Conservation (phyloP, 2,113 vertebrate species). For the Carassius carassius region DNA sequence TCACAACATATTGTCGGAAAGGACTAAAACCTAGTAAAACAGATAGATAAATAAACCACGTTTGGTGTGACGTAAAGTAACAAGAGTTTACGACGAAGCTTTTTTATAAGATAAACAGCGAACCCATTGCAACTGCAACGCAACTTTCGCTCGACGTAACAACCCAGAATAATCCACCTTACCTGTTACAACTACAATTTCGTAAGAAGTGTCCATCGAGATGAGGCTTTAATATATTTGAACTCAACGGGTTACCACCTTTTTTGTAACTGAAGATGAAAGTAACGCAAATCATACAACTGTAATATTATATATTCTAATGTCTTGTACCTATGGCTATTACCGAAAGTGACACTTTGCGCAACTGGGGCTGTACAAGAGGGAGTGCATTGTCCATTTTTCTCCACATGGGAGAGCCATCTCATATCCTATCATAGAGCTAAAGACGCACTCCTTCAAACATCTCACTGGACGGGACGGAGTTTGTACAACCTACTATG, state of each 20-base stretch:
- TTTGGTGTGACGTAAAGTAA: background rate
- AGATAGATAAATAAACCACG: slow-evolving; percentile 2
- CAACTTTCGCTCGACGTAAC: background rate
- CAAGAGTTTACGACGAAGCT: no score
- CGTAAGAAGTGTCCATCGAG: slow-evolving; percentile 44
- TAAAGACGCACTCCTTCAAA: background rate
- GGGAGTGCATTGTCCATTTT: slow-evolving; percentile 14
- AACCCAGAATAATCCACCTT: background rate
- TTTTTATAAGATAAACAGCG: background rate
- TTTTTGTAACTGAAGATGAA: background rate
- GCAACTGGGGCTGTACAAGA: slow-evolving; percentile 2
- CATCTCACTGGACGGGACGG: background rate
- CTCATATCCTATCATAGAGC: slow-evolving; percentile 41
- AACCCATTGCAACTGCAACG: background rate
- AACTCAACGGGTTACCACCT: background rate
- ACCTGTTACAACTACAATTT: slow-evolving; percentile 65
- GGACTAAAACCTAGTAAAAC: slow-evolving; percentile 78
- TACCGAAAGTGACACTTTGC: background rate
- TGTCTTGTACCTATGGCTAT: background rate
- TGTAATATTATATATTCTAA: background rate
- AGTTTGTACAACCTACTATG: slow-evolving; percentile 4
- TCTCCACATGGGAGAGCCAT: slow-evolving; percentile 61
- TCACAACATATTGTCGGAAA: slow-evolving; percentile 79
- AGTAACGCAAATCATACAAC: background rate
- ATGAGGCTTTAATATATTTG: no score